These are phyloP conservation scores for Campylorhamphus procurvoides DNA, from an alignment of 2,113 vertebrate genomes.

Conservation along the genomic window DNA sequence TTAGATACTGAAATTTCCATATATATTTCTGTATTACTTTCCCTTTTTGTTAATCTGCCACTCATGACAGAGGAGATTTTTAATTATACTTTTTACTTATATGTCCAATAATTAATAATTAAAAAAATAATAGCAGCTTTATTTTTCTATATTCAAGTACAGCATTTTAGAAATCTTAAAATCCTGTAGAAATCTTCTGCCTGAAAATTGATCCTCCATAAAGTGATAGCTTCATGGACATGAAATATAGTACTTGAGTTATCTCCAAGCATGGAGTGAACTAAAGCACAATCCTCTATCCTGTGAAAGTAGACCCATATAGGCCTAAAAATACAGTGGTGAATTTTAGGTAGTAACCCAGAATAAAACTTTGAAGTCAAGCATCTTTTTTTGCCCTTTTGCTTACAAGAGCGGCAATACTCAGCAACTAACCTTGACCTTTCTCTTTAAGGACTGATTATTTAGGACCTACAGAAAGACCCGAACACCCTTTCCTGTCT, in stretches of 20 bases:
- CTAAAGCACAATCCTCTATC: neutral
- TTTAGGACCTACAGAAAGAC: neutral
- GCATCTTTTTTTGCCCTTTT: neutral
- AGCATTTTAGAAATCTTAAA: neutral
- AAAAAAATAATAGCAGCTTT: neutral
- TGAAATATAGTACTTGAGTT: neutral
- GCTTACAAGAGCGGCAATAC: neutral
- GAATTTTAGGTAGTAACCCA: neutral
- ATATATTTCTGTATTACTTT: constrained; percentile 36
- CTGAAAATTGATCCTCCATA: neutral
- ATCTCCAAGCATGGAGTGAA: neutral
- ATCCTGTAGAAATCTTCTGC: neutral
- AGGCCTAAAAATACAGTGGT: neutral
- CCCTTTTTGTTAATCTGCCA: constrained; percentile 58
- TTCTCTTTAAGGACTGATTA: neutral
- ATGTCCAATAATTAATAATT: neutral
- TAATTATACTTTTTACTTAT: neutral
- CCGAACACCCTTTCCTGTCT: neutral
- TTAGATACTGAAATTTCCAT: constrained; percentile 46
- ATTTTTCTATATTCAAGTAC: neutral
- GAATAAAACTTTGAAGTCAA: neutral
- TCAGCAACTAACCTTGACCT: neutral
- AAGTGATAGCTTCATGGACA: neutral
- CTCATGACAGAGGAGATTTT: neutral
- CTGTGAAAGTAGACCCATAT: neutral